Evolutionary conservation across 2,888 invertebrate species (phyloP).

Genomic region (Cetonia aurata): DNA sequence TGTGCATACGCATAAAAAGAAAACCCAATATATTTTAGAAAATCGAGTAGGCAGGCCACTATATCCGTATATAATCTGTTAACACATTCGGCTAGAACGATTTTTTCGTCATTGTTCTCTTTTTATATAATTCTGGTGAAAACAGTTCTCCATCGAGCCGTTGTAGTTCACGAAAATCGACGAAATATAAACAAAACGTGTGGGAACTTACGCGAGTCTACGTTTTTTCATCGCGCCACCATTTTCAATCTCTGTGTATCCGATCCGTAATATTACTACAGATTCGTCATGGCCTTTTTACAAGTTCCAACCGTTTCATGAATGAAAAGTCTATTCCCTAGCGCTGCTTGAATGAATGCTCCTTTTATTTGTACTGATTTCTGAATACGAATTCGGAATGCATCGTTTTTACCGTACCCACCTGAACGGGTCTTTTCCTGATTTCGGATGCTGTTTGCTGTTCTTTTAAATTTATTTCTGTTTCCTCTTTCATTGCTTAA

Average conservation of each 20-base stretch:
- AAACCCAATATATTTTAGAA: no score
- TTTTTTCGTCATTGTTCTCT: constrained; percentile 1
- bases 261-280: constrained; percentile 31
- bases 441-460: no score
- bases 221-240: constrained; percentile 17
- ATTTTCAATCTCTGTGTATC: constrained; percentile 27
- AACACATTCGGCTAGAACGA: constrained; percentile 1
- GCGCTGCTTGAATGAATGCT: constrained; percentile 23
- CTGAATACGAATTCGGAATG: constrained; percentile 29
- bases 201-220: constrained; percentile 26
- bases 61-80: constrained; percentile 3
- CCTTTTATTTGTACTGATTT: constrained; percentile 28
- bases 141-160: constrained; percentile 1
- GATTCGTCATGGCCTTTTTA: constrained; percentile 36
- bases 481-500: no score
- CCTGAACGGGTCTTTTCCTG: no score
- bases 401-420: constrained; percentile 8
- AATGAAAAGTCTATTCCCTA: constrained; percentile 32
- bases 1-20: no score
- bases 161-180: constrained; percentile 11
- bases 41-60: no score
- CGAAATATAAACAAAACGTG: constrained; percentile 34
- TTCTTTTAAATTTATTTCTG: no score
- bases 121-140: constrained; percentile 14
- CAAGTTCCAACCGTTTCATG: constrained; percentile 33